Base-by-base conservation (phyloP, 2,888 invertebrate genomes). In the Protophormia terraenovae region DNA sequence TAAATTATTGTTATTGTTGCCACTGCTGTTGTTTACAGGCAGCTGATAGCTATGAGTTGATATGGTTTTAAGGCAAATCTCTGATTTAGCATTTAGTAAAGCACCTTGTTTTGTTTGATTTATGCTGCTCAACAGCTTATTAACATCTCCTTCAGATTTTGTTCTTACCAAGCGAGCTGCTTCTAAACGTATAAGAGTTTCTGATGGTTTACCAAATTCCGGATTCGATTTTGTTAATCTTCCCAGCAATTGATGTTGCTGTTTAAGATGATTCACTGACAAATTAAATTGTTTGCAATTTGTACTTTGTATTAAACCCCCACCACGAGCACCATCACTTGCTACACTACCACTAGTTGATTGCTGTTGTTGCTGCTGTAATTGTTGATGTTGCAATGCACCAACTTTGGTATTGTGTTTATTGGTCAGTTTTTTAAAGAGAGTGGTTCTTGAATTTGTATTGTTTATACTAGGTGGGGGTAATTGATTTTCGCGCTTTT, bases 1-100 rank as follows among this genome's bases (percentile, higher is more conserved):
- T 38, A 35, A 14, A 32, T 77, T 66, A 66, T 66, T 71, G 24
- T 60, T 47, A 45, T 41, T 41, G 55, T 55, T 41, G 7, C 38
- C 84, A 41, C 77, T 78, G 12, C n/a, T n/a, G 29, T 73, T 75
- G 47, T 29, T 55, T 14, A 16, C 41, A 45, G 72, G 64, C n/a
- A 22, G 79, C 50, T 85, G 89, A 88, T 88, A 89, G 79, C 87
- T 89, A 55, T 92, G 92, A 5, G 90, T 91, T 22, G 91, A 92
- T 53, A 93, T 93, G 14, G 92, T 90, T 77, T 92, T 90, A n/a
- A 92, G 76, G 22, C 92, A 92, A 80, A 93, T 90, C 72, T 92
- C 92, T 0, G 93, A 92, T 83, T 92, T 93, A 27, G 93, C 92
- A 89, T 89, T 90, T 55, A 90, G 88, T 47, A 92, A 84, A 66